Evolutionary conservation across 2,113 vertebrate genomes (phyloP).

Genomic region (Athene cunicularia): DNA sequence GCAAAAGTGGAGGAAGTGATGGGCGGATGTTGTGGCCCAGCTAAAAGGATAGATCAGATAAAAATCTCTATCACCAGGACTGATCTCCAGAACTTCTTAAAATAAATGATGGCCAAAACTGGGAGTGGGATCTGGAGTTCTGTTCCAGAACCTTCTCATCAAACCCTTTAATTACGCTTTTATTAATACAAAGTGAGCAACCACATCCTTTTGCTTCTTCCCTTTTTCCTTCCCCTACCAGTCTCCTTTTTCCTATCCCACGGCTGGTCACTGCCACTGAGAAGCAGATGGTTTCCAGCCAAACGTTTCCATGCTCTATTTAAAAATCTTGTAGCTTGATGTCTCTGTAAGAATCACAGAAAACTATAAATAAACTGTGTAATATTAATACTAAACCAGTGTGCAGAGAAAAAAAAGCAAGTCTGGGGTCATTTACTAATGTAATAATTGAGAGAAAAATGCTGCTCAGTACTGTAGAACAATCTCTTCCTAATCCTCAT

Average conservation of each 20-base stretch:
- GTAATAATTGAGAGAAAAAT: background rate
- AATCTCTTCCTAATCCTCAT: background rate
- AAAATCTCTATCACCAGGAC: background rate
- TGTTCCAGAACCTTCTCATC: background rate
- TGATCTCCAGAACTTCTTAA: background rate
- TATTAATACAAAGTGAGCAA: background rate
- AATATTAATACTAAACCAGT: background rate
- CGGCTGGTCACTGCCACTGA: background rate
- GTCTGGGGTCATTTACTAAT: background rate
- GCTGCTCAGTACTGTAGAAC: background rate
- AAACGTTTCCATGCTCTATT: background rate
- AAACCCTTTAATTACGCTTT: background rate
- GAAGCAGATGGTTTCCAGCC: constrained; percentile 17
- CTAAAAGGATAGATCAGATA: background rate
- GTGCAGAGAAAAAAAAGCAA: background rate
- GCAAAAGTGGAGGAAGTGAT: background rate
- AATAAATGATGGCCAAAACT: background rate
- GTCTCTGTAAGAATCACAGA: background rate
- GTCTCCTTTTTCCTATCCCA: background rate
- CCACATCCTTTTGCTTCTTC: background rate
- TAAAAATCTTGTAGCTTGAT: background rate
- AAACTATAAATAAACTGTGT: background rate
- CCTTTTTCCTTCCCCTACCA: background rate
- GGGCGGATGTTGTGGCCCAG: background rate
- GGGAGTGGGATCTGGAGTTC: background rate